Percentiles rank a stretch among this genome's conserved stretches.
These are phyloP conservation scores for Pteronotus mesoamericanus DNA, from an alignment of 2,797 vertebrate genomes.

Conservation along the genomic window DNA sequence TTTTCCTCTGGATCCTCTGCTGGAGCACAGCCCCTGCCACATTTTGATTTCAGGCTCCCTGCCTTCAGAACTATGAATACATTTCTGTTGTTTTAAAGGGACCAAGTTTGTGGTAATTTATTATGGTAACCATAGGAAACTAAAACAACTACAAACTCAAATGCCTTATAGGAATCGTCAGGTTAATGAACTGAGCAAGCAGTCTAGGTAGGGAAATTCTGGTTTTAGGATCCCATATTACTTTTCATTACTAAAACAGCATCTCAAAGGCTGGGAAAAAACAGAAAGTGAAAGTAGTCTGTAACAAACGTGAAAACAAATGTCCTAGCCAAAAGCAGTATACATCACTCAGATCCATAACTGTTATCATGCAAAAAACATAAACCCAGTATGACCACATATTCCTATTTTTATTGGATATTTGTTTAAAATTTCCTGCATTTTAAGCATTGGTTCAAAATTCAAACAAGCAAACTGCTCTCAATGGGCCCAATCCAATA, in stretches of 20 bases:
- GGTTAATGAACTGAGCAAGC: not conserved
- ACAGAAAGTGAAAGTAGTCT: not conserved
- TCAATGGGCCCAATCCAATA: not conserved
- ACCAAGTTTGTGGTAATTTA: not conserved
- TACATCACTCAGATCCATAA: not conserved
- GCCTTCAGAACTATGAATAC: not conserved
- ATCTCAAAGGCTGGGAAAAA: not conserved
- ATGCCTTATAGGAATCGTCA: not conserved
- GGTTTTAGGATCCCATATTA: not conserved
- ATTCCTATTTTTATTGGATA: not conserved
- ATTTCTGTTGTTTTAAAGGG: not conserved
- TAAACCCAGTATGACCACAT: not conserved
- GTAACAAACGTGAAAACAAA: not conserved
- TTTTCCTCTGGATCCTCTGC: not conserved
- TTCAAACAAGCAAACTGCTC: not conserved
- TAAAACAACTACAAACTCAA: not conserved
- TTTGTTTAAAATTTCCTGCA: slow-evolving; percentile 2
- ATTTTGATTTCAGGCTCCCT: not conserved
- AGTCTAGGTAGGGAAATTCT: not conserved
- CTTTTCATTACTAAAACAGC: not conserved
- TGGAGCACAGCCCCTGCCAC: not conserved
- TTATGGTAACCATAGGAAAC: not conserved
- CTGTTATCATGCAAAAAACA: not conserved
- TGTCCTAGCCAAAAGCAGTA: not conserved
- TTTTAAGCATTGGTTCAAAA: slow-evolving; percentile 44